phyloP scores from a whole-genome alignment of 1,140 invertebrate genomes.

The Stegodyphus mimosarum region DNA sequence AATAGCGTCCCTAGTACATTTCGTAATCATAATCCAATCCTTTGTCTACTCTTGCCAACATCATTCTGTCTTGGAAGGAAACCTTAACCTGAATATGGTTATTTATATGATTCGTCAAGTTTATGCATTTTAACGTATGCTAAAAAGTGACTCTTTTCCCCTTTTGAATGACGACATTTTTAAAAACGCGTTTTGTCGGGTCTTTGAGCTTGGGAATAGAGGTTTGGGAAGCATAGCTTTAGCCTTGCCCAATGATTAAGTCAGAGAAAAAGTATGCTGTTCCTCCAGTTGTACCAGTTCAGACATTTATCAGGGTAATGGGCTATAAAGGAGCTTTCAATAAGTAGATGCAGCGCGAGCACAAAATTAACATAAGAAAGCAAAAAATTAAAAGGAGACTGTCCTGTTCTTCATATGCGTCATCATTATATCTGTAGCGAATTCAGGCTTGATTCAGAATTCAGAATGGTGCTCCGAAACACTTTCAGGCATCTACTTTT shows the following conservation, averaged over 20 bases:
- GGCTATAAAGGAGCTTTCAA: conserved; percentile 15
- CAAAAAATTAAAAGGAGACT: no score
- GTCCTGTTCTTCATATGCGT: neutral
- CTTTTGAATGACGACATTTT: no score
- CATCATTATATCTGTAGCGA: neutral
- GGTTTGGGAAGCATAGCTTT: no score
- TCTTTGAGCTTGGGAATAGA: neutral
- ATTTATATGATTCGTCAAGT: no score
- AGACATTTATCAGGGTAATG: neutral
- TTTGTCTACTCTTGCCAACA: no score
- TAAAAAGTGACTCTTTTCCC: no score
- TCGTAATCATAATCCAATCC: no score
- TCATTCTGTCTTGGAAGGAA: no score
- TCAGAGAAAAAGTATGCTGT: conserved; percentile 19
- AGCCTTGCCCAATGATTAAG: conserved; percentile 6
- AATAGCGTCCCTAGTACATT: no score
- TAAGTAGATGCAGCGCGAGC: neutral
- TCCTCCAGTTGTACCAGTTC: neutral
- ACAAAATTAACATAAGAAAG: conserved; percentile 11
- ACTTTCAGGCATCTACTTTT: no score
- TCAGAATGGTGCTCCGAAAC: neutral
- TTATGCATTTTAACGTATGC: no score
- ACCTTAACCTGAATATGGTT: no score
- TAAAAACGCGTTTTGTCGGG: neutral
- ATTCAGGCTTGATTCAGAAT: neutral